Conservation (phyloP, 2,797 vertebrate genomes). For the Rallus crepitans region DNA sequence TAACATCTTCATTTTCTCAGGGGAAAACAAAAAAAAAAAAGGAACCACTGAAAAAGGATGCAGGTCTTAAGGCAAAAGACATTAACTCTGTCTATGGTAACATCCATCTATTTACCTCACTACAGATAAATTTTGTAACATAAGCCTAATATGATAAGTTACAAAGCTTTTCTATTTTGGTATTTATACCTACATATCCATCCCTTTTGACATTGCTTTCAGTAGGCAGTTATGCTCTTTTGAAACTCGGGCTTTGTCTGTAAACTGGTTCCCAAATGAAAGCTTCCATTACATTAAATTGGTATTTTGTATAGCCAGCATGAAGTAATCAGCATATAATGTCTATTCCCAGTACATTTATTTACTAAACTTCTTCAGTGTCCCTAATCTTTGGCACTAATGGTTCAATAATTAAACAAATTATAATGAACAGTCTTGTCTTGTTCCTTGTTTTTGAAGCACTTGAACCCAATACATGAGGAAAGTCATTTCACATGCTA, state of each 20-base stretch:
- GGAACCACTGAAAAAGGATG: not conserved
- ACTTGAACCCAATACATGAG: conserved; percentile 38
- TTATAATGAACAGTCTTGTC: conserved; percentile 63
- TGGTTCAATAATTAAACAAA: conserved; percentile 71
- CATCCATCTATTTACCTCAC: not conserved
- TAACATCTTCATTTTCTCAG: not conserved
- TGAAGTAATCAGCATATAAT: conserved; percentile 64
- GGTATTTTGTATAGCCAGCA: conserved; percentile 48
- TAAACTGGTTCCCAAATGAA: conserved; percentile 37
- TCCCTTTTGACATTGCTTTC: not conserved
- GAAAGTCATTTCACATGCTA: conserved; percentile 53
- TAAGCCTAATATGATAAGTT: not conserved
- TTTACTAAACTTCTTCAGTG: conserved; percentile 63
- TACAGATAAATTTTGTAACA: not conserved
- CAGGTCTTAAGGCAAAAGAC: not conserved
- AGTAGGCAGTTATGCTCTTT: not conserved
- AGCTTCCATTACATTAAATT: conserved; percentile 53
- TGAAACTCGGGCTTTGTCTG: not conserved
- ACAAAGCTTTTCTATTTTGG: not conserved
- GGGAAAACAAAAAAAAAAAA: not conserved
- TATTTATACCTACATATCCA: not conserved
- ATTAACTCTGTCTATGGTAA: not conserved
- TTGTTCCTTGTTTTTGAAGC: conserved; percentile 54
- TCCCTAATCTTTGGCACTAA: conserved; percentile 71
- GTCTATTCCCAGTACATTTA: conserved; percentile 67